Evolutionary conservation across 2,797 vertebrate genomes (phyloP), one percentile per base, ranked within the genome.

Genomic region (Orestias chungarensis): DNA sequence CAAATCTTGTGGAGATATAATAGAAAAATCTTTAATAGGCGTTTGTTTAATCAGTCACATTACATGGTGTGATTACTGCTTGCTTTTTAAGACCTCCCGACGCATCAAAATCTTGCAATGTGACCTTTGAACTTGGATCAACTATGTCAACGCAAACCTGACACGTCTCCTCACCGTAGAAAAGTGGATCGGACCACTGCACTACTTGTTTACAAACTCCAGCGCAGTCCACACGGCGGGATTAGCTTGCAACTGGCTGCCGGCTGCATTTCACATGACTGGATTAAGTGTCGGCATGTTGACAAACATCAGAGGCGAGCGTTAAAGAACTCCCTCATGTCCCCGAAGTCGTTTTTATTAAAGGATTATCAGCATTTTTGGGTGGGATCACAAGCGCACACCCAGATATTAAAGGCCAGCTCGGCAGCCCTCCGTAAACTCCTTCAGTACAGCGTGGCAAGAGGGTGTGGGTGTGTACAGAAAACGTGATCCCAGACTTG

Each of bases 301-400:
- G 35, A 55, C 66, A 47, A 82, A 64, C 68, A 65, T 71, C 82
- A 76, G 79, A 76, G 75, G 74, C 75, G 71, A 71, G 87, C 78
- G 77, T 44, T 0, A 50, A 25, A 10, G 40, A 1, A 61, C 12
- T 0, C 25, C 61, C 29, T 59, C 71, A 52, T 62, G 46, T 52
- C 6, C n/a, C 0, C 52, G 23, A 20, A 27, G 23, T 40, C 52
- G 12, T 35, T 78, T 75, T 42, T 68, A n/a, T 27, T 14, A 38
- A 40, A 25, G 15, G 15, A 42, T 25, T 14, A 71, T 67, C 71
- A 66, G 6, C 5, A 15, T 11, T 2, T 27, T 15, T 49, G 20
- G 67, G 55, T 42, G 57, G 29, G 68, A 44, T 52, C 23, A 35
- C 1, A n/a, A 38, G n/a, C 33, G 29, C 66, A 17, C 20, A 23